These are phyloP conservation scores for Oceanites oceanicus DNA, from an alignment of 2,113 vertebrate genomes.

Conservation along the genomic window DNA sequence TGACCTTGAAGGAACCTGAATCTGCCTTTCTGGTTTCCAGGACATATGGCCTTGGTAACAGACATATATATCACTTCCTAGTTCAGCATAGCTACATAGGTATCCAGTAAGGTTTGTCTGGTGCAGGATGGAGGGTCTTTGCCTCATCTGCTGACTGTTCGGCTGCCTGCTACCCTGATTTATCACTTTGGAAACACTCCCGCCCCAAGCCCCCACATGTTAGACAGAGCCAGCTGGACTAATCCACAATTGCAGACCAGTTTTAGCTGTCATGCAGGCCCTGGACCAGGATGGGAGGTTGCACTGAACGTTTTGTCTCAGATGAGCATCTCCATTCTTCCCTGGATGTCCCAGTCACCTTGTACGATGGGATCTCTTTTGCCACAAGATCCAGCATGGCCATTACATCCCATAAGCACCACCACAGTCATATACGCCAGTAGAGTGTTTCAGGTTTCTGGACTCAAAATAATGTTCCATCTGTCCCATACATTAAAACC, in stretches of 20 bases:
- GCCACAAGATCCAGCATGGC: neutral
- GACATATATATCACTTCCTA: neutral
- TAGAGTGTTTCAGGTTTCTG: neutral
- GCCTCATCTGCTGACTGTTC: neutral
- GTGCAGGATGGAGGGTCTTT: neutral
- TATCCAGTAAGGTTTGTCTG: neutral
- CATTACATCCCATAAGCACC: neutral
- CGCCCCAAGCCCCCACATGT: neutral
- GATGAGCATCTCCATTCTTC: neutral
- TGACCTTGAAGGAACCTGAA: neutral
- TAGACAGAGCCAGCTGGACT: neutral
- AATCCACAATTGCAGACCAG: neutral
- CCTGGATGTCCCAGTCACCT: neutral
- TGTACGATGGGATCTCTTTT: neutral
- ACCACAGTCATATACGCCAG: neutral
- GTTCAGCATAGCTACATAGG: neutral
- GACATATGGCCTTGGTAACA: neutral
- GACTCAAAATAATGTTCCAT: neutral
- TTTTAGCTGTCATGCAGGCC: neutral
- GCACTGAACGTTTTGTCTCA: neutral
- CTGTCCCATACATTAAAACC: neutral
- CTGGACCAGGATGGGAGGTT: neutral
- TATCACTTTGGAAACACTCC: neutral
- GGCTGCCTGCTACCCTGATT: neutral
- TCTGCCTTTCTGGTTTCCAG: neutral